Evolutionary conservation across 2,888 invertebrate genomes (phyloP), one percentile per base, ranked within the genome.

Genomic region (Drosophila dives): DNA sequence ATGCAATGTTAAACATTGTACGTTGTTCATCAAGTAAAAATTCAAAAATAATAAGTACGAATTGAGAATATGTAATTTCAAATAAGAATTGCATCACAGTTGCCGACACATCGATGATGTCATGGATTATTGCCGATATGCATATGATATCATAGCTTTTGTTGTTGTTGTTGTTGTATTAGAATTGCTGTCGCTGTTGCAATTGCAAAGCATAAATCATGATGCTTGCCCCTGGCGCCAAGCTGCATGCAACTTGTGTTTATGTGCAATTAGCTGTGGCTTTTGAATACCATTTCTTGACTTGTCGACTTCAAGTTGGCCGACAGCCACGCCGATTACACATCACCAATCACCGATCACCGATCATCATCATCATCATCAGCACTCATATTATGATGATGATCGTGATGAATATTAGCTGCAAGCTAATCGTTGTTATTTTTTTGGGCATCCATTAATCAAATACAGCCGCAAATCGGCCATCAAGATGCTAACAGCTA

Each of bases 401-500:
- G 55, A 64, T 45, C 33, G 56, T 51, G 17, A 63, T 67, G 42
- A 53, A 42, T 60, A 42, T 42, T 33, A 51, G 54, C 50, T 67
- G 64, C 63, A 50, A 62, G 50, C n/a, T 12, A n/a, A n/a, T 12
- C 20, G 23, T 48, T 56, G 15, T 56, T 36, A 11, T 32, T 56
- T 64, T 53, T 58, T 53, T 1, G 12, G 54, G 62, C 88, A 65
- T 45, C 63, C 77, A 83, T 85, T 88, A 81, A 86, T 85, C 89
- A 88, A 83, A 85, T 36, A 73, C 62, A 64, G 75, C 79, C 74
- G 62, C 74, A 74, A 74, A 65, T 81, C 79, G 83, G 64, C 88
- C 73, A 88, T 85, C 88, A 88, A 86, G 86, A 85, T 85, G 89
- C 77, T 85, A 86, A 83, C 85, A 88, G 75, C 83, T 68, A 85